A percentile compares a stretch with the other conserved stretches of the same genome.
These are phyloP conservation scores for Scaptomyza flava DNA, from an alignment of 2,888 invertebrate genomes.

Conservation along the genomic window DNA sequence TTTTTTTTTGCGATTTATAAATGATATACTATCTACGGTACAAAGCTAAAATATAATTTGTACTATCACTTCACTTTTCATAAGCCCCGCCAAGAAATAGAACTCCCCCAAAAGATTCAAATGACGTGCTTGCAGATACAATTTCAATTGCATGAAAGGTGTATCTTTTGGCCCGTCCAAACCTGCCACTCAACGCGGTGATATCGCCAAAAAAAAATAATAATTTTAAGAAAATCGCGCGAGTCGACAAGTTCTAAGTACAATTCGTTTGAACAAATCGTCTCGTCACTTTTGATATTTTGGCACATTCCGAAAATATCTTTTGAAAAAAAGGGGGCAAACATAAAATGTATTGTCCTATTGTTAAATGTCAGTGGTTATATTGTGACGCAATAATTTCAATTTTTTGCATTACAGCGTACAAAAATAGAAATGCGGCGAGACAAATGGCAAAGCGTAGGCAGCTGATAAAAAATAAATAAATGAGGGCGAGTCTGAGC, in stretches of 20 bases:
- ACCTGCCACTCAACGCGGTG: conserved; percentile 16
- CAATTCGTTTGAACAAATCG: conserved; percentile 1
- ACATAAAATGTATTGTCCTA: conserved; percentile 17
- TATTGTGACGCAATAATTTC: conserved; percentile 62
- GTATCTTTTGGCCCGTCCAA: conserved; percentile 1
- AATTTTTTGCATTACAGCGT: conserved; percentile 54
- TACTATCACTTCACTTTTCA: not conserved
- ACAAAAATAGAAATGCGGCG: conserved; percentile 12
- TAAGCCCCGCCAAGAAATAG: not conserved
- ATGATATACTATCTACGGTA: not conserved
- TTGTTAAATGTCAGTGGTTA: conserved; percentile 40
- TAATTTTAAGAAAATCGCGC: conserved; percentile 46
- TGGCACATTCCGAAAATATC: conserved; percentile 47
- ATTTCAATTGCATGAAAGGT: conserved; percentile 25
- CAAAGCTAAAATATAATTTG: not conserved
- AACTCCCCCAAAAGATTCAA: conserved; percentile 6
- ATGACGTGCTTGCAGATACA: conserved; percentile 30
- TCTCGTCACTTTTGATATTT: not conserved
- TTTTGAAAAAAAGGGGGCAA: conserved; percentile 6
- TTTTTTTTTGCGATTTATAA: no score
- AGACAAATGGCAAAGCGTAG: conserved; percentile 6
- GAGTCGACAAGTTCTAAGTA: not conserved
- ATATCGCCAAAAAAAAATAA: conserved; percentile 47
- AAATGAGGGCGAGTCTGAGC: not conserved
- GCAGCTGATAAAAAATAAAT: conserved; percentile 36